Conservation (phyloP, 2,888 invertebrate species). For the Drosophila parthenogenetica region DNA sequence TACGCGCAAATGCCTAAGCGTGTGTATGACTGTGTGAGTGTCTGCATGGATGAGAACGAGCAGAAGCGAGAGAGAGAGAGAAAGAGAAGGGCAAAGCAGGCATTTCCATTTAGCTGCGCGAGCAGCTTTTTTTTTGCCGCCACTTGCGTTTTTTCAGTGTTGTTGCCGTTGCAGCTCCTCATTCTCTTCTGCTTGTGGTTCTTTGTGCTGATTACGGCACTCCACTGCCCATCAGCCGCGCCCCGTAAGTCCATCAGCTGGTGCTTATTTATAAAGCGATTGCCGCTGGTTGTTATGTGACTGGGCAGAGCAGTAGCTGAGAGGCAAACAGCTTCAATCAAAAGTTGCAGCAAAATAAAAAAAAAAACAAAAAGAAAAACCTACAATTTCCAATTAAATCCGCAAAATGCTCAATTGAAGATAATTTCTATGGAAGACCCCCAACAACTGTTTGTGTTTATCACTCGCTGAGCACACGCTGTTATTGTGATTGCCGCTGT, state of each 20-base stretch:
- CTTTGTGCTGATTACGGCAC: slow-evolving; percentile 54
- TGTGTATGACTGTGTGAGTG: slow-evolving; percentile 7
- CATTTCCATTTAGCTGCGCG: slow-evolving; percentile 73
- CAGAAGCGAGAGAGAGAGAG: slow-evolving; percentile 9
- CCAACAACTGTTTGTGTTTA: slow-evolving; percentile 29
- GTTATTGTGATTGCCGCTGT: slow-evolving; percentile 23
- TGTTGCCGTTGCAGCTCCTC: slow-evolving; percentile 31
- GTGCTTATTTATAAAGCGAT: slow-evolving; percentile 66
- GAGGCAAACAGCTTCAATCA: slow-evolving; percentile 48
- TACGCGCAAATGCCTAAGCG: slow-evolving; percentile 1
- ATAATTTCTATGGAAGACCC: slow-evolving; percentile 63
- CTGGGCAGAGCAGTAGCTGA: slow-evolving; percentile 11
- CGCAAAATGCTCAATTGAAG: slow-evolving; percentile 71
- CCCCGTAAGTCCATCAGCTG: slow-evolving; percentile 18
- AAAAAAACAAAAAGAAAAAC: background rate
- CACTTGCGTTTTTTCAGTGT: slow-evolving; percentile 32
- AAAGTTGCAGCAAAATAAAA: slow-evolving; percentile 28
- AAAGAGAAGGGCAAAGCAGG: slow-evolving; percentile 42
- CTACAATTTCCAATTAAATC: slow-evolving; percentile 68
- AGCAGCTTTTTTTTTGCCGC: slow-evolving; percentile 58
- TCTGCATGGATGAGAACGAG: slow-evolving; percentile 14
- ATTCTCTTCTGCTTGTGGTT: slow-evolving; percentile 12
- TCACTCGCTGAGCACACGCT: slow-evolving; percentile 17
- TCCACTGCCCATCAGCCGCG: slow-evolving; percentile 27
- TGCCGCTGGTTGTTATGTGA: slow-evolving; percentile 47